These are phyloP conservation scores for Polymixis flavicincta DNA, from an alignment of 2,888 invertebrate genomes.

Conservation along the genomic window DNA sequence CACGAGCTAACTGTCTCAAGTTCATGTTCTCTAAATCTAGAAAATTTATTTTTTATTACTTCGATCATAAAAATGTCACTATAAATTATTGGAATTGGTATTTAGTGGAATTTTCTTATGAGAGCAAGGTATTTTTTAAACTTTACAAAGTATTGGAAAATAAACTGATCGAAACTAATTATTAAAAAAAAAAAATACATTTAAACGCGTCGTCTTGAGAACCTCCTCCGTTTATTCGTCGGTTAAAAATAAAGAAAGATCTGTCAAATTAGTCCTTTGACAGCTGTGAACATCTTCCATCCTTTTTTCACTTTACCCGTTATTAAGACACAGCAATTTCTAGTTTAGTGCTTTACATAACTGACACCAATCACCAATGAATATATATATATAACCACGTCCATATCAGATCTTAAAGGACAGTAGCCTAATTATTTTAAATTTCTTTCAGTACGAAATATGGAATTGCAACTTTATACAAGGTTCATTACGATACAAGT, in stretches of 20 bases:
- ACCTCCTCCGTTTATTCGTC: too few relatives aligned
- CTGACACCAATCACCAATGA: constrained; percentile 1
- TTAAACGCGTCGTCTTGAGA: too few relatives aligned
- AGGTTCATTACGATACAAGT: constrained; percentile 45
- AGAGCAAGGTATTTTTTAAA: too few relatives aligned
- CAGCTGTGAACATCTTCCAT: too few relatives aligned
- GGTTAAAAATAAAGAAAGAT: too few relatives aligned
- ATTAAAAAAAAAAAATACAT: too few relatives aligned
- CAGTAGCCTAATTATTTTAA: neutral
- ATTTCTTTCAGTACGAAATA: constrained; percentile 15
- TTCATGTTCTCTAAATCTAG: constrained; percentile 27
- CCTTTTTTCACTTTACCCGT: neutral
- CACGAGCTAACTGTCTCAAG: constrained; percentile 13
- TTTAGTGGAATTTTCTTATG: neutral
- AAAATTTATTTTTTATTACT: constrained; percentile 1
- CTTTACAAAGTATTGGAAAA: neutral
- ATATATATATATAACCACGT: neutral
- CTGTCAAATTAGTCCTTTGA: neutral
- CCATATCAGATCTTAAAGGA: neutral
- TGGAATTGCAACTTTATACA: constrained; percentile 16
- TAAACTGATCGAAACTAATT: neutral
- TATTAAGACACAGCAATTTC: neutral
- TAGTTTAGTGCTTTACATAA: neutral
- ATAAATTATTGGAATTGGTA: neutral
- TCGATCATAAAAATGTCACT: neutral